A percentile compares a stretch with the other conserved stretches of the same genome.
Evolutionary conservation across 2,113 vertebrate species (phyloP).

Genomic region (Turdus rufiventris): DNA sequence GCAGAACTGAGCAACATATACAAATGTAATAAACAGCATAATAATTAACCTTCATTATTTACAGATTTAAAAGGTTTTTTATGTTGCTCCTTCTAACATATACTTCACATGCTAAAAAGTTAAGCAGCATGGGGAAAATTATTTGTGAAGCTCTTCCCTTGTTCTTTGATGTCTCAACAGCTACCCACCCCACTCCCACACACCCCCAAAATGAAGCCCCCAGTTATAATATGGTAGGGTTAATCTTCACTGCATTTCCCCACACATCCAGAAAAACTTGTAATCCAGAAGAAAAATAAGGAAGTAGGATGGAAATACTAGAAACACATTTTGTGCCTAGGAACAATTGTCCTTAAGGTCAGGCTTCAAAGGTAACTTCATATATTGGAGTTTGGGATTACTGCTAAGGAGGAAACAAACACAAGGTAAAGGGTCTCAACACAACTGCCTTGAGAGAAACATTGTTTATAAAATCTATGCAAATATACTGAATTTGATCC

Average conservation of each 20-base stretch:
- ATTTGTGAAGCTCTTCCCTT: background rate
- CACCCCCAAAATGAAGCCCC: rapidly evolving
- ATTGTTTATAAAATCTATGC: background rate
- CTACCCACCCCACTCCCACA: background rate
- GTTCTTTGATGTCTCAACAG: background rate
- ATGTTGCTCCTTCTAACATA: background rate
- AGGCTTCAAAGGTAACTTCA: background rate
- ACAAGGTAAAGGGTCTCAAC: background rate
- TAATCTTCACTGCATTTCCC: background rate
- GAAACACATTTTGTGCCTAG: background rate
- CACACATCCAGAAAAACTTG: background rate
- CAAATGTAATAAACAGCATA: background rate
- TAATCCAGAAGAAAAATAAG: background rate
- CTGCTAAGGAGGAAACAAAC: background rate
- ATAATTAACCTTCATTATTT: background rate
- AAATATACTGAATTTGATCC: background rate
- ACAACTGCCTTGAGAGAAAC: background rate
- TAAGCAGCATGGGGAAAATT: background rate
- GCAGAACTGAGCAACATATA: background rate
- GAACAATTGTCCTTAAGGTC: background rate
- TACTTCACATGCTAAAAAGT: background rate
- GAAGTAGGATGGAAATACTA: background rate
- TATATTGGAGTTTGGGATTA: background rate
- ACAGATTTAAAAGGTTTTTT: background rate
- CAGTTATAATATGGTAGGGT: background rate